Conservation (phyloP, 2,888 invertebrate genomes). For the Pammene aurita region DNA sequence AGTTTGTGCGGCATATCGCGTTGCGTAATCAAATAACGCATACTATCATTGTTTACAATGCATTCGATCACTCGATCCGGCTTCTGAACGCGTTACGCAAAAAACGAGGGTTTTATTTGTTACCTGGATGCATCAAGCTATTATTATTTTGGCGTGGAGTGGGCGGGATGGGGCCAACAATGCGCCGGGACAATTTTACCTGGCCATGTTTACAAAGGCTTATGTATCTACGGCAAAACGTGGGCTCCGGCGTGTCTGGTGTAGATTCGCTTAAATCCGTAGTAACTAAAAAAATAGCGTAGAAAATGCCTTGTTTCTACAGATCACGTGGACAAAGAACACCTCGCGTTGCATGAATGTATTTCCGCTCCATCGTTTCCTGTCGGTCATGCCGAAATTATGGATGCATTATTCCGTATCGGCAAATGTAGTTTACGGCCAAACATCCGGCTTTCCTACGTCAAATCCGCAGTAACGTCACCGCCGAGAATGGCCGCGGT, state of each 20-base stretch:
- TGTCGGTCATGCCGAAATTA: constrained; percentile 63
- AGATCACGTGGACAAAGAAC: constrained; percentile 60
- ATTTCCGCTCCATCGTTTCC: constrained; percentile 69
- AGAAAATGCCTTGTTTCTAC: constrained; percentile 61
- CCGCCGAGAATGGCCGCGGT: constrained; percentile 37
- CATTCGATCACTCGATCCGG: constrained; percentile 65
- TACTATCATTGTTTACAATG: constrained; percentile 66
- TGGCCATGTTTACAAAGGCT: constrained; percentile 76
- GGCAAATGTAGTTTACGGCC: constrained; percentile 71
- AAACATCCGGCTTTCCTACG: constrained; percentile 77
- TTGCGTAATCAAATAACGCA: constrained; percentile 64
- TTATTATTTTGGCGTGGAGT: constrained; percentile 73
- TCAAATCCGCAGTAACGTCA: constrained; percentile 48
- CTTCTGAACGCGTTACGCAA: constrained; percentile 74
- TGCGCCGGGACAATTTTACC: constrained; percentile 71
- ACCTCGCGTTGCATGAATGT: constrained; percentile 57
- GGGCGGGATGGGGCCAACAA: constrained; percentile 71
- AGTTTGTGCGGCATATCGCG: constrained; percentile 47
- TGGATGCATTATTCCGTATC: constrained; percentile 60
- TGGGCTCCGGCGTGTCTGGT: constrained; percentile 74
- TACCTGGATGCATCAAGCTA: constrained; percentile 70
- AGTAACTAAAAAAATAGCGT: constrained; percentile 55
- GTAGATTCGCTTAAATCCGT: constrained; percentile 56
- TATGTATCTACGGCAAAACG: constrained; percentile 50
- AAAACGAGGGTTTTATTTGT: constrained; percentile 66